A percentile compares a stretch with the other conserved stretches of the same genome.
Conservation (phyloP, 1,140 invertebrate genomes). For the Meloidogyne exigua region DNA sequence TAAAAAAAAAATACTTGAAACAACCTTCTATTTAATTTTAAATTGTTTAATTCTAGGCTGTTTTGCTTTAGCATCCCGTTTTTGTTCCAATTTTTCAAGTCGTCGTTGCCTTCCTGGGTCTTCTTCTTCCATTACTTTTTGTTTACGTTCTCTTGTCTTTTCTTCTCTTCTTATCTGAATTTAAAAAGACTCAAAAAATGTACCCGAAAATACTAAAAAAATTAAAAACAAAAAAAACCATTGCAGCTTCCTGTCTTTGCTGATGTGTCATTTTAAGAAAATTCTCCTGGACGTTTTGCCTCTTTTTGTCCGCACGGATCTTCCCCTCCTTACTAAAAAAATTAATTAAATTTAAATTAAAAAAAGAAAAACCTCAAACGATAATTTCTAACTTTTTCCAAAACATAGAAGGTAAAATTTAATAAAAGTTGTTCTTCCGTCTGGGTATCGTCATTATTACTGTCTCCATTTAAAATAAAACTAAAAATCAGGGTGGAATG, state of each 20-base stretch:
- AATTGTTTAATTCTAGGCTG: conserved; percentile 49
- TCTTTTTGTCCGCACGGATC: conserved; percentile 76
- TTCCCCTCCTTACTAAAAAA: conserved; percentile 82
- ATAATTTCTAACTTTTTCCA: conserved; percentile 73
- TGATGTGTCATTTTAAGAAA: conserved; percentile 89
- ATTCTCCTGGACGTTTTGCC: conserved; percentile 83
- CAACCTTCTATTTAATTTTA: conserved; percentile 37
- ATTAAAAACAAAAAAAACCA: too few species aligned
- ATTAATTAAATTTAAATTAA: not conserved
- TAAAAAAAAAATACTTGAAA: too few species aligned
- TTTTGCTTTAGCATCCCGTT: conserved; percentile 46
- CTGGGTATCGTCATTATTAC: conserved; percentile 30
- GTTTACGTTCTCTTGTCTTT: conserved; percentile 84
- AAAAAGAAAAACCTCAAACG: conserved; percentile 62
- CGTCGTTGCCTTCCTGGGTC: conserved; percentile 71
- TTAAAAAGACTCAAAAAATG: not conserved
- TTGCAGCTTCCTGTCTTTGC: conserved; percentile 67
- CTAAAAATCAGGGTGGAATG: conserved; percentile 74
- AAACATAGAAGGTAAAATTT: conserved; percentile 54
- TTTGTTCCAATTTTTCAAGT: conserved; percentile 51
- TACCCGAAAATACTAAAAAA: too few species aligned
- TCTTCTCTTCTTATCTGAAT: conserved; percentile 79
- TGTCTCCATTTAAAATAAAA: conserved; percentile 64
- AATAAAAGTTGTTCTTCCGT: conserved; percentile 33
- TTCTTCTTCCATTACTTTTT: conserved; percentile 73